phyloP scores from a whole-genome alignment of 2,888 invertebrate genomes.

The Entomobrya multifasciata region DNA sequence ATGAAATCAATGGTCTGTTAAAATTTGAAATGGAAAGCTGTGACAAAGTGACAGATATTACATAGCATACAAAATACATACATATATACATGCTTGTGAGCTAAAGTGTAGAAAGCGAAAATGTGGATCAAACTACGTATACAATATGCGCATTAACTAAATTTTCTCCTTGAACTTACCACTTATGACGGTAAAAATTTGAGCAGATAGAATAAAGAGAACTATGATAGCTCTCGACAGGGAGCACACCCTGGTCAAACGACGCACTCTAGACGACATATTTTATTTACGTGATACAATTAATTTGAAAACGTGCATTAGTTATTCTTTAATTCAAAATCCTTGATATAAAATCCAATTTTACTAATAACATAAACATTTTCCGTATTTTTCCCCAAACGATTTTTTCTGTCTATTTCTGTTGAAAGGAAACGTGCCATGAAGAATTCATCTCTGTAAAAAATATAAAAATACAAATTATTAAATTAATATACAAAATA shows the following conservation, averaged over 20 bases:
- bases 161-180: constrained; percentile 65
- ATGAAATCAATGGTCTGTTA: constrained; percentile 32
- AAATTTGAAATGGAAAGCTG: neutral
- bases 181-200: constrained; percentile 74
- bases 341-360: neutral
- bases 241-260: constrained; percentile 67
- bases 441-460: constrained; percentile 13
- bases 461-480: neutral
- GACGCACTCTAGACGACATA: constrained; percentile 62
- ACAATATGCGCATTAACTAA: neutral
- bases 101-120: constrained; percentile 12
- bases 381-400: neutral
- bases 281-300: constrained; percentile 34
- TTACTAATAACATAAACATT: neutral
- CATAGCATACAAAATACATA: neutral
- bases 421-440: neutral
- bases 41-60: neutral
- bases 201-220: constrained; percentile 74
- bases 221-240: constrained; percentile 68
- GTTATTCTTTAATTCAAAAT: constrained; percentile 26
- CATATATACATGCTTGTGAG: neutral
- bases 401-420: neutral
- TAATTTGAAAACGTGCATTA: neutral
- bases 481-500: neutral
- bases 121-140: neutral